phyloP scores from a whole-genome alignment of 2,113 vertebrate genomes.

The Pseudonaja textilis region DNA sequence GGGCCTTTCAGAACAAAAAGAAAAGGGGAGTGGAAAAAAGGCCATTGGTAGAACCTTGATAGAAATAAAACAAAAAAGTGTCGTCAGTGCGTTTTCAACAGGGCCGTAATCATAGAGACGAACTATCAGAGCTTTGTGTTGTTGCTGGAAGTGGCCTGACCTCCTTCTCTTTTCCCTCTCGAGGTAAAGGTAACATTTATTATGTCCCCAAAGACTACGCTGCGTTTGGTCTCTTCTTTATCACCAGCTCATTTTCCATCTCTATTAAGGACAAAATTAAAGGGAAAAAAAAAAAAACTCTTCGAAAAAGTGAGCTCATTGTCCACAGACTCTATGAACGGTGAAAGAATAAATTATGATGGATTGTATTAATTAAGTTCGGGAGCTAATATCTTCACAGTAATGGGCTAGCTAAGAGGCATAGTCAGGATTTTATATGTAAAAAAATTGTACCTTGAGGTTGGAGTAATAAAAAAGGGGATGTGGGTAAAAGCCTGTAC shows the following conservation, averaged over 20 bases:
- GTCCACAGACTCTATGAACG: slow-evolving; percentile 52
- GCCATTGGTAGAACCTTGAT: slow-evolving; percentile 16
- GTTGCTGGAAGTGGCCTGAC: slow-evolving; percentile 57
- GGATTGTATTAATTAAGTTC: slow-evolving; percentile 73
- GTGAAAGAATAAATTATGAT: slow-evolving; percentile 71
- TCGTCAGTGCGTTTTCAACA: slow-evolving; percentile 40
- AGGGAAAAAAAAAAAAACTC: slow-evolving; percentile 61
- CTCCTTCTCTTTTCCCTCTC: slow-evolving; percentile 15
- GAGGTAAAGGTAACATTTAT: slow-evolving; percentile 53
- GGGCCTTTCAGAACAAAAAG: neutral
- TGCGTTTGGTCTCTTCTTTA: slow-evolving; percentile 64
- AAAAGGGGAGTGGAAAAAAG: neutral
- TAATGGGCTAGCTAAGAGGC: slow-evolving; percentile 66
- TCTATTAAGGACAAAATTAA: slow-evolving; percentile 69
- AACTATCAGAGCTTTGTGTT: slow-evolving; percentile 38
- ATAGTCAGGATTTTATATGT: slow-evolving; percentile 40
- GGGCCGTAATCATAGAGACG: slow-evolving; percentile 43
- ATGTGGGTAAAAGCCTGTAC: neutral
- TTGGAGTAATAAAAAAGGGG: slow-evolving; percentile 3
- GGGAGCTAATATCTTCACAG: slow-evolving; percentile 66
- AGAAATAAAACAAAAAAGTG: slow-evolving; percentile 37
- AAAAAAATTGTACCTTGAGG: slow-evolving; percentile 53
- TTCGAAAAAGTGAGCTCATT: slow-evolving; percentile 61
- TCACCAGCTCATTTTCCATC: slow-evolving; percentile 64
- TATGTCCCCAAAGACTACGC: slow-evolving; percentile 53